These are phyloP conservation scores for Gymnarchus niloticus DNA, from an alignment of 2,113 vertebrate species.

Conservation along the genomic window DNA sequence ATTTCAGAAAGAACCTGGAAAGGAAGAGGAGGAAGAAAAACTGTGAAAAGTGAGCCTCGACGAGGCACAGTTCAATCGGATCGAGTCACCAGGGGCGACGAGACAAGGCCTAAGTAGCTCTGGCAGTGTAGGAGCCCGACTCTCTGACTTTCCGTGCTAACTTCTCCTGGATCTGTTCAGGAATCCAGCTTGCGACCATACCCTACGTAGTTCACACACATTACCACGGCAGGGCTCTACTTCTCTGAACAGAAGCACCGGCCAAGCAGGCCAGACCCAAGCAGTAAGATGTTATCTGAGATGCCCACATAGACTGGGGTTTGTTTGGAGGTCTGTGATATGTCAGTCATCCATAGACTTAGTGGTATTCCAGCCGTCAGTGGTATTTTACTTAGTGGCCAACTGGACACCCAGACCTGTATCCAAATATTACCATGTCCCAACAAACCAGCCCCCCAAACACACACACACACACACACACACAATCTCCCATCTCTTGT, in stretches of 20 bases:
- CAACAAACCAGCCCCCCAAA: slow-evolving; percentile 10
- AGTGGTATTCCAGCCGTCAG: background rate
- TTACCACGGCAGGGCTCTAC: background rate
- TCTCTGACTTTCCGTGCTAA: too few relatives aligned
- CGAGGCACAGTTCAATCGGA: background rate
- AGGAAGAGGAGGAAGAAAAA: background rate
- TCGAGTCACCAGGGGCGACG: background rate
- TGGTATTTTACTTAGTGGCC: background rate
- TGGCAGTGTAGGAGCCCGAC: background rate
- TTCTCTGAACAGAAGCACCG: background rate
- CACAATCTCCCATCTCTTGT: too few relatives aligned
- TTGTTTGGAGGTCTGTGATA: background rate
- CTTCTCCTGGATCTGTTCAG: too few relatives aligned
- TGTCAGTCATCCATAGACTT: background rate
- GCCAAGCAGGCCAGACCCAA: background rate
- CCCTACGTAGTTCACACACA: background rate
- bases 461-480: slow-evolving; percentile 41
- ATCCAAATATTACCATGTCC: background rate
- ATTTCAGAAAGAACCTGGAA: slow-evolving; percentile 94
- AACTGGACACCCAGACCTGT: background rate
- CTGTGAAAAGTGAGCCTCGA: background rate
- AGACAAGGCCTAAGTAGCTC: too few relatives aligned
- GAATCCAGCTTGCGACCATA: background rate
- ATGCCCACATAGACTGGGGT: background rate
- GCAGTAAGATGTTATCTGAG: background rate